These are phyloP conservation scores for Mirza zaza DNA, from an alignment of 2,113 vertebrate genomes.

Conservation along the genomic window DNA sequence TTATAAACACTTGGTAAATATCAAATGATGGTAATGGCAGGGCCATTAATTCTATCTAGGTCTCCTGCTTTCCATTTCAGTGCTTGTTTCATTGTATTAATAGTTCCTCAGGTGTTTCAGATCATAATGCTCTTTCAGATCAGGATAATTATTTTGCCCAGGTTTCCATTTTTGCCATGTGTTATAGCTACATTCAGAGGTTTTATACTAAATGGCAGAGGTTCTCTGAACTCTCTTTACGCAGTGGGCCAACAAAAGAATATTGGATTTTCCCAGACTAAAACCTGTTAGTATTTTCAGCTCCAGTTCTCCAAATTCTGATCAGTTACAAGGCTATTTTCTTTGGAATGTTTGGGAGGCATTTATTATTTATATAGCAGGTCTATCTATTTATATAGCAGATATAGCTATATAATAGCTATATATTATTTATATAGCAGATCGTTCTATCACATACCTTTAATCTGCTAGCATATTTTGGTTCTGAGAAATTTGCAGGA, in stretches of 20 bases:
- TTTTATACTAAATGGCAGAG: not conserved
- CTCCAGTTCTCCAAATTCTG: not conserved
- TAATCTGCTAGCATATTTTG: not conserved
- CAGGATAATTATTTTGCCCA: constrained; percentile 2
- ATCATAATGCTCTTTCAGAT: not conserved
- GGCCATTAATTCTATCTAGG: not conserved
- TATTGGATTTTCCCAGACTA: constrained; percentile 27
- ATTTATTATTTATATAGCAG: not conserved
- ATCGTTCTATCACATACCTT: not conserved
- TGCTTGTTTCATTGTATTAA: not conserved
- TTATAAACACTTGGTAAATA: not conserved
- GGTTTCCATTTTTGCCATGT: constrained; percentile 9
- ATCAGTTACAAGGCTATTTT: not conserved
- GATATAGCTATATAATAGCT: not conserved
- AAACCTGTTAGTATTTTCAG: not conserved
- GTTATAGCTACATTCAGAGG: not conserved
- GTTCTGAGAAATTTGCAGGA: not conserved
- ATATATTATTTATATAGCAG: not conserved
- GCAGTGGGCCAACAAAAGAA: constrained; percentile 31
- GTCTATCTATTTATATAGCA: not conserved
- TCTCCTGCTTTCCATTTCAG: constrained; percentile 12
- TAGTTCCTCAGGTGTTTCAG: constrained; percentile 9
- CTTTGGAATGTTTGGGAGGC: not conserved
- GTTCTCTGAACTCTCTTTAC: constrained; percentile 22
- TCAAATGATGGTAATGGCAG: not conserved